These are phyloP conservation scores for Dicerorhinus sumatrensis DNA, from an alignment of 2,113 vertebrate species.

Conservation along the genomic window DNA sequence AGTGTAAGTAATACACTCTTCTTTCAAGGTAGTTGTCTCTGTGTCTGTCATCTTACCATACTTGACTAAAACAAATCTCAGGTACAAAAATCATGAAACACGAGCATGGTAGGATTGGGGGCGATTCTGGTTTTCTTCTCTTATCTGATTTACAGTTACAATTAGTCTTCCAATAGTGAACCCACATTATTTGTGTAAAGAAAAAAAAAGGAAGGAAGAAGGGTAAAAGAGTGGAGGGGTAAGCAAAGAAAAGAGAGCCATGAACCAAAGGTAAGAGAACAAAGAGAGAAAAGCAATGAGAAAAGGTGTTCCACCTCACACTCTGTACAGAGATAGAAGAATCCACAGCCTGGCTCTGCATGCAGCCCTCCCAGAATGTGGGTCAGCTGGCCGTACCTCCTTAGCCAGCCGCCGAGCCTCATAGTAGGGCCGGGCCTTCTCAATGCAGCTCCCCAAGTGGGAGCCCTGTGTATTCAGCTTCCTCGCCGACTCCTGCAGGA, in stretches of 20 bases:
- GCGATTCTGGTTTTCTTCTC: not conserved
- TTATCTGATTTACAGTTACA: not conserved
- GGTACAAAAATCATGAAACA: not conserved
- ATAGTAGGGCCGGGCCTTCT: conserved; percentile 95
- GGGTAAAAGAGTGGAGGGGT: not conserved
- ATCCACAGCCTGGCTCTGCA: not conserved
- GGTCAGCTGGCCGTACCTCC: conserved; percentile 84
- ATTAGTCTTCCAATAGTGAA: not conserved
- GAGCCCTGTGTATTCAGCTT: conserved; percentile 93
- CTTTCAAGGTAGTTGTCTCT: not conserved
- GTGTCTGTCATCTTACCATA: not conserved
- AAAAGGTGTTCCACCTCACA: not conserved
- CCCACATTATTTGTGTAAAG: not conserved
- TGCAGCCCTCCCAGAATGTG: fast-evolving
- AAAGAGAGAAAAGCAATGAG: not conserved
- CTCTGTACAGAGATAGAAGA: not conserved
- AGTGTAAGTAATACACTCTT: not conserved
- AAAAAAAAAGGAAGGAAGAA: not conserved
- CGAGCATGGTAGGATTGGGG: not conserved
- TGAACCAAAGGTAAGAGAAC: not conserved
- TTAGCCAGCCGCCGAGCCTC: conserved; percentile 94
- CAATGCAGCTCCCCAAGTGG: conserved; percentile 93
- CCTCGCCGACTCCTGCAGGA: conserved; percentile 94
- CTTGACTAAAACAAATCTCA: not conserved
- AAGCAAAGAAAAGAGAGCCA: not conserved